Evolutionary conservation across 2,113 vertebrate species (phyloP).

Genomic region (Corythoichthys intestinalis): DNA sequence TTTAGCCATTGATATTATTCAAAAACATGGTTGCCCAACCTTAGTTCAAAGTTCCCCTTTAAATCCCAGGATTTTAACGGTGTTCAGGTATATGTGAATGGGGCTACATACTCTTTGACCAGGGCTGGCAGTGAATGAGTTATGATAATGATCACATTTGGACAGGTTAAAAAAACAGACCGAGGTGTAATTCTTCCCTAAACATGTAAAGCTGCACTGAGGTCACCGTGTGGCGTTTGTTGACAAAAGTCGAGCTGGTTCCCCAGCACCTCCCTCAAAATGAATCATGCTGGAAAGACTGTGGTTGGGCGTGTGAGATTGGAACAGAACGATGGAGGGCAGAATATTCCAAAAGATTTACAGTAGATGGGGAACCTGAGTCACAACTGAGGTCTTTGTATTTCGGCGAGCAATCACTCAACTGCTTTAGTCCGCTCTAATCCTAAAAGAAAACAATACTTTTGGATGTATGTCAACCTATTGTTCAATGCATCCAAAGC

Average conservation of each 20-base stretch:
- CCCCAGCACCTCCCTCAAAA: conserved; percentile 31
- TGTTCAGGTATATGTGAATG: no score
- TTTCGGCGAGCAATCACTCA: background rate
- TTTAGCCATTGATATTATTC: no score
- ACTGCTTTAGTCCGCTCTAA: no score
- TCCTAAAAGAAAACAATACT: background rate
- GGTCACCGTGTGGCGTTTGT: conserved; percentile 51
- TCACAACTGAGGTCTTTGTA: conserved; percentile 53
- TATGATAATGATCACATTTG: no score
- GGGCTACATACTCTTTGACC: no score
- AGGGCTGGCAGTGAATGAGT: no score
- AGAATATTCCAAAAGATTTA: conserved; percentile 61
- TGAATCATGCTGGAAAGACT: conserved; percentile 66
- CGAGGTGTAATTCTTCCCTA: no score
- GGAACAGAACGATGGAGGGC: conserved; percentile 33
- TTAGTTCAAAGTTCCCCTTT: no score
- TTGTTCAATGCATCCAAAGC: no score
- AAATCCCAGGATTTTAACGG: no score
- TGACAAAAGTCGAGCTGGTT: conserved; percentile 52
- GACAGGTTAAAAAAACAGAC: no score
- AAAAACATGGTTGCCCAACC: no score
- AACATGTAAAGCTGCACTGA: background rate
- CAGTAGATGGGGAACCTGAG: conserved; percentile 52
- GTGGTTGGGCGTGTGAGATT: conserved; percentile 51
- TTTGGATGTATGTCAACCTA: background rate